Evolutionary conservation across 1,140 invertebrate genomes (phyloP).

Genomic region (Trachymyrmex septentrionalis): DNA sequence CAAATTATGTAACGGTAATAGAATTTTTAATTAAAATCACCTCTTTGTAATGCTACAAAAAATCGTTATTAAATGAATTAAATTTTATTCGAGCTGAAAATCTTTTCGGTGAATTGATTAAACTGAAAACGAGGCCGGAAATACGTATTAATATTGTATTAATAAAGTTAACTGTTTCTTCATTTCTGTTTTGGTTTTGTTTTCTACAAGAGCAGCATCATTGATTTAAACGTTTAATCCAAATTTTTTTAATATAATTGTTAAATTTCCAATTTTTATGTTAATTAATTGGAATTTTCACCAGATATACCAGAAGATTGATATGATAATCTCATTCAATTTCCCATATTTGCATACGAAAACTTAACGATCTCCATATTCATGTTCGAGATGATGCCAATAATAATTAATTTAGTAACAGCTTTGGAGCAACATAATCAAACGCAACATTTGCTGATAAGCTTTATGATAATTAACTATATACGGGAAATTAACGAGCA

Average conservation of each 20-base stretch:
- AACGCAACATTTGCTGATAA: constrained; percentile 18
- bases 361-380: constrained; percentile 36
- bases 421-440: constrained; percentile 27
- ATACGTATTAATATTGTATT: background rate
- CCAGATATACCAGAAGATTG: background rate
- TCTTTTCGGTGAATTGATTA: background rate
- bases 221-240: background rate
- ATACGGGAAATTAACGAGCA: constrained; percentile 36
- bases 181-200: background rate
- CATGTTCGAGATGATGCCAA: constrained; percentile 30
- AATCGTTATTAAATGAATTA: background rate
- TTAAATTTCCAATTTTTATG: constrained; percentile 1
- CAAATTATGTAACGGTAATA: background rate
- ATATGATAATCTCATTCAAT: constrained; percentile 36
- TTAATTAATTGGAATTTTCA: background rate
- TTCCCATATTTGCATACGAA: constrained; percentile 7
- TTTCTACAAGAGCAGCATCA: background rate
- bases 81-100: background rate
- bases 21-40: background rate
- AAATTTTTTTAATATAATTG: background rate
- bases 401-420: constrained; percentile 48
- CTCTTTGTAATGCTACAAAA: background rate
- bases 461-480: constrained; percentile 36
- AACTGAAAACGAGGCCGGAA: background rate
- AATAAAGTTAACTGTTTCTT: background rate